phyloP scores from a whole-genome alignment of 2,113 vertebrate species.

The Okapia johnstoni region DNA sequence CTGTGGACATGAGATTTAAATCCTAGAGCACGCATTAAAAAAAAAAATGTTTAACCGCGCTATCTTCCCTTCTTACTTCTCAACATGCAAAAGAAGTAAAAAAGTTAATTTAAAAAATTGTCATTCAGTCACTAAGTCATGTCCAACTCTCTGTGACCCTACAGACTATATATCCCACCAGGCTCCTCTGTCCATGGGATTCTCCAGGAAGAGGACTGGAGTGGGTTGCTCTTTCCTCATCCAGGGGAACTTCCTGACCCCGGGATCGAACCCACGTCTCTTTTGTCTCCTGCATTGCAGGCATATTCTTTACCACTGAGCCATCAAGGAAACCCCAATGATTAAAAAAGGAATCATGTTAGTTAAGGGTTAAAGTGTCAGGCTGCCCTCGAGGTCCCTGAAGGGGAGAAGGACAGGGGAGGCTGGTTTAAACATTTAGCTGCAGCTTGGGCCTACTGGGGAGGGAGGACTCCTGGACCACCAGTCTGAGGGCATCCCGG shows the following conservation, averaged over 20 bases:
- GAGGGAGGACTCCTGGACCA: not conserved
- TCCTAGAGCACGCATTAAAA: not conserved
- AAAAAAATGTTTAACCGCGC: not conserved
- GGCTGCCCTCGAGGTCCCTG: not conserved
- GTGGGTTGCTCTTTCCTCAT: not conserved
- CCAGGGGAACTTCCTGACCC: not conserved
- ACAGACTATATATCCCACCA: not conserved
- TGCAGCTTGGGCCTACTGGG: rapidly evolving
- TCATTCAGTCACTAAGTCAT: not conserved
- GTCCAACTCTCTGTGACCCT: not conserved
- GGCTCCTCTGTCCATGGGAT: not conserved
- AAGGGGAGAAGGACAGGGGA: not conserved
- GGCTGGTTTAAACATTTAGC: not conserved
- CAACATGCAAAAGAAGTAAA: not conserved
- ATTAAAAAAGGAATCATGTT: not conserved
- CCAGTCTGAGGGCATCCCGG: not conserved
- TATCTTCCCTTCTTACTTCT: not conserved
- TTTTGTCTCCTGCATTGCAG: not conserved
- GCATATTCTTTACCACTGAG: not conserved
- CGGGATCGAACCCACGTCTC: not conserved
- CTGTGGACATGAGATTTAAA: not conserved
- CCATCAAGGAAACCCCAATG: not conserved
- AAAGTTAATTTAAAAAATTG: not conserved
- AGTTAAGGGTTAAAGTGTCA: not conserved
- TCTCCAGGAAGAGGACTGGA: not conserved